Percentiles rank a stretch among this genome's conserved stretches.
Conservation (phyloP, 2,797 vertebrate genomes). For the Crypturellus tataupa region DNA sequence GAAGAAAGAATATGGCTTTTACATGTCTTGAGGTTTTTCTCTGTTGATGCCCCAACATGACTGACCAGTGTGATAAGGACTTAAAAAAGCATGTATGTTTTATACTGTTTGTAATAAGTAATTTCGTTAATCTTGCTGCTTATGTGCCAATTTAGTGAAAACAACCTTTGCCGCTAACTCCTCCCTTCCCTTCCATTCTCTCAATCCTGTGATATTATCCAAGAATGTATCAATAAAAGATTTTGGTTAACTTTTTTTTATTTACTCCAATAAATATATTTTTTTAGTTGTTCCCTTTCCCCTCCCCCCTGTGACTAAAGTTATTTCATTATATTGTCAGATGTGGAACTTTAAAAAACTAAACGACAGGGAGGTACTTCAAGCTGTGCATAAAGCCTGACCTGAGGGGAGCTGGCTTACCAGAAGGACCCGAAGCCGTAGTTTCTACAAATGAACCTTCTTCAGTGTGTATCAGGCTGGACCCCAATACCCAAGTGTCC, state of each 20-base stretch:
- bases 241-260: conserved; percentile 98
- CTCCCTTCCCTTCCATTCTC: conserved; percentile 87
- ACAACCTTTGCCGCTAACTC: conserved; percentile 83
- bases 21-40: conserved; percentile 88
- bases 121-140: conserved; percentile 98
- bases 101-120: conserved; percentile 99
- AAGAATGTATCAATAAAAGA: conserved; percentile 98
- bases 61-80: conserved; percentile 85
- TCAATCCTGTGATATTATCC: conserved; percentile 96
- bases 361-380: accelerated
- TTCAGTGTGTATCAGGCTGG: not conserved
- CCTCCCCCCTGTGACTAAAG: conserved; percentile 41
- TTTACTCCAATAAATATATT: conserved; percentile 81
- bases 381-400: not conserved
- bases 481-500: not conserved
- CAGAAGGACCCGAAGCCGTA: not conserved
- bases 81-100: conserved; percentile 97
- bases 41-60: conserved; percentile 86
- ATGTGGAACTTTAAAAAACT: accelerated
- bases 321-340: not conserved
- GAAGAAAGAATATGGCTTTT: conserved; percentile 89
- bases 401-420: not conserved
- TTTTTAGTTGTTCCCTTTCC: conserved; percentile 69
- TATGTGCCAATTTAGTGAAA: conserved; percentile 97
- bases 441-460: not conserved